Evolutionary conservation across 2,113 vertebrate species (phyloP).

Genomic region (Melanostigma gelatinosum): DNA sequence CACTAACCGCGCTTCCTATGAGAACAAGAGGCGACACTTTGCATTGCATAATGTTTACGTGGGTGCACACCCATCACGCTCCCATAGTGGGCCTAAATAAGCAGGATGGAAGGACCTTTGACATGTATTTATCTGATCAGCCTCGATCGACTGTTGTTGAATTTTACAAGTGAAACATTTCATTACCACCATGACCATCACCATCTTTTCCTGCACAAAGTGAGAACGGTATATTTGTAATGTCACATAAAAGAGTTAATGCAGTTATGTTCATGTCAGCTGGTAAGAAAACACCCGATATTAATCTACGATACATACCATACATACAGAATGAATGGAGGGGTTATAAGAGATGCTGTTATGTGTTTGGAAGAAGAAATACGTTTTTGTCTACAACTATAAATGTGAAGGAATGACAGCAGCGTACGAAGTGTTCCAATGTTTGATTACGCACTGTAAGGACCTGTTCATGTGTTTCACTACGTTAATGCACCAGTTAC

Average conservation of each 20-base stretch:
- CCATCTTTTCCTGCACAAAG: neutral
- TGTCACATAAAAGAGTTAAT: neutral
- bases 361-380: neutral
- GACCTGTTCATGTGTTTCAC: neutral
- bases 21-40: constrained; percentile 42
- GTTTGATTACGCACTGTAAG: neutral
- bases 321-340: neutral
- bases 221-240: neutral
- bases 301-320: neutral
- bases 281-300: neutral
- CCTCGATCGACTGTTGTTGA: neutral
- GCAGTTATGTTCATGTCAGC: neutral
- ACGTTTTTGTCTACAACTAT: neutral
- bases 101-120: neutral
- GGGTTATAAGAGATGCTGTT: neutral
- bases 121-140: neutral
- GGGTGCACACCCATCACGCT: constrained; percentile 18
- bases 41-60: constrained; percentile 56
- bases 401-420: neutral
- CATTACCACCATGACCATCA: neutral
- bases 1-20: constrained; percentile 22
- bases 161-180: neutral
- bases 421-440: neutral
- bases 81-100: constrained; percentile 16
- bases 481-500: neutral